phyloP scores from a whole-genome alignment of 2,888 invertebrate species.

The Uloborus plumipes region DNA sequence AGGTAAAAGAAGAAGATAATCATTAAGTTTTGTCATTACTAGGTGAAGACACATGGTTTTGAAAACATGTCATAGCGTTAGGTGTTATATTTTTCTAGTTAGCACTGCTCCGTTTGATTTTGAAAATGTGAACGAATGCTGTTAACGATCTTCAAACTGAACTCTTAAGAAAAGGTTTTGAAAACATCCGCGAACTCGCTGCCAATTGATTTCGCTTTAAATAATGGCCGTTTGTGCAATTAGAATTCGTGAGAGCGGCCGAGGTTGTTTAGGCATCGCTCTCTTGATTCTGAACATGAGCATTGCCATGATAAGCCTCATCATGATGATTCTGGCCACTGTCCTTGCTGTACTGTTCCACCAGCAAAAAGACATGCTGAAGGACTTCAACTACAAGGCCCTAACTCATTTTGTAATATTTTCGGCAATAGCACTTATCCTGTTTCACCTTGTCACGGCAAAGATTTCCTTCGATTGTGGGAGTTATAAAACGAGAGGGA shows the following conservation, averaged over 20 bases:
- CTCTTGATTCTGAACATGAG: constrained; percentile 35
- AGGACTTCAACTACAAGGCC: constrained; percentile 26
- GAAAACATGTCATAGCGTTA: no score
- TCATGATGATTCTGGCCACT: constrained; percentile 7
- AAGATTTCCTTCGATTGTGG: constrained; percentile 41
- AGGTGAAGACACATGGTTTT: no score
- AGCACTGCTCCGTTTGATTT: no score
- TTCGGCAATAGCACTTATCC: constrained; percentile 13
- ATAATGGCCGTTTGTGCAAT: constrained; percentile 38
- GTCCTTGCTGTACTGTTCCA: constrained; percentile 12
- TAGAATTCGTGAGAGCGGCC: constrained; percentile 30
- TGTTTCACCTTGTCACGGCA: constrained; percentile 37
- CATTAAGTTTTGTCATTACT: no score
- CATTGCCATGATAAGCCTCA: constrained; percentile 31
- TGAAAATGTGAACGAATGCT: no score
- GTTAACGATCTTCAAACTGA: no score
- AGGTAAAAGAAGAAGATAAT: no score
- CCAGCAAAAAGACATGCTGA: constrained; percentile 29
- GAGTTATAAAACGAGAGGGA: constrained; percentile 9
- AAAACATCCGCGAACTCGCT: no score
- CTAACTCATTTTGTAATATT: constrained; percentile 19
- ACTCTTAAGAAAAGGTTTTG: no score
- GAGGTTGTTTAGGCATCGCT: constrained; percentile 21
- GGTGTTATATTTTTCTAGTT: no score
- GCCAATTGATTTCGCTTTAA: no score